phyloP scores from a whole-genome alignment of 2,113 vertebrate genomes.

The Gnathonemus echidnorhynchus region DNA sequence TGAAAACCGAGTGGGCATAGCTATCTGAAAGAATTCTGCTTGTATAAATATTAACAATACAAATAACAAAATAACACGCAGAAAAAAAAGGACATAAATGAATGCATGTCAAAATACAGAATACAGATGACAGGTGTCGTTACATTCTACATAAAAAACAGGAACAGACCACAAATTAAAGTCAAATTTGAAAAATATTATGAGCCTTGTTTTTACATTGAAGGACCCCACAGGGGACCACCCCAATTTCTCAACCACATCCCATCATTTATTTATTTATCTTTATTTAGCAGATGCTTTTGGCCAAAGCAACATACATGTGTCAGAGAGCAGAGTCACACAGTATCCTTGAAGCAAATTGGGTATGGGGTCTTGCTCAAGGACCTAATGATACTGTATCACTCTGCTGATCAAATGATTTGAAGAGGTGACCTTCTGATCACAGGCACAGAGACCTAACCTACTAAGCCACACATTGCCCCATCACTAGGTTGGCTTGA shows the following conservation, averaged over 20 bases:
- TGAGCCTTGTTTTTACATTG: neutral
- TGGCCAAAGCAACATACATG: neutral
- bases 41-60: neutral
- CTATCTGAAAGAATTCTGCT: neutral
- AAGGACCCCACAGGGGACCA: neutral
- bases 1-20: neutral
- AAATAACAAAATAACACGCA: neutral
- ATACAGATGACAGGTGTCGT: neutral
- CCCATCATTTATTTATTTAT: neutral
- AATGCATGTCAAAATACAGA: neutral
- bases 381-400: neutral
- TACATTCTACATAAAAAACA: neutral
- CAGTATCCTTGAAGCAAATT: neutral
- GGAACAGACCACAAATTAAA: neutral
- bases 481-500: neutral
- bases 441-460: neutral
- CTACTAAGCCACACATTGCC: neutral
- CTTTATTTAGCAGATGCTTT: neutral
- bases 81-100: neutral
- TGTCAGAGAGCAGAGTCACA: neutral
- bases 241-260: neutral
- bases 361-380: neutral
- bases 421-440: neutral
- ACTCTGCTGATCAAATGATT: neutral
- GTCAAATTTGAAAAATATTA: slow-evolving; percentile 1